Conservation (phyloP, 1,140 invertebrate species). For the Phymorhynchus buccinoides region DNA sequence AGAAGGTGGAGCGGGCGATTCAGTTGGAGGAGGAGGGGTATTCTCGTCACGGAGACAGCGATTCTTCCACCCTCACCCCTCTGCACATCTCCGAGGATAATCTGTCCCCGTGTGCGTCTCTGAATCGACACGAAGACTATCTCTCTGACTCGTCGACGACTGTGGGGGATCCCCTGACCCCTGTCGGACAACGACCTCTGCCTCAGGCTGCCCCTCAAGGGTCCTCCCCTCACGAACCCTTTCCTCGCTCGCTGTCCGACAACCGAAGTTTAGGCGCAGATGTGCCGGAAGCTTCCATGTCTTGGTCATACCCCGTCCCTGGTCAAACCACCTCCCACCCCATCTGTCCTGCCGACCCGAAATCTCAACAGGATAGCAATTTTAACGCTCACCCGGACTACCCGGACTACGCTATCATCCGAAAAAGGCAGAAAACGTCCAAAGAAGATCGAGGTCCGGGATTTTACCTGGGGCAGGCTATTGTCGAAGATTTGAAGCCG, state of each 20-base stretch:
- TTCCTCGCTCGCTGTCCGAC: neutral
- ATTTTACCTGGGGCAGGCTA: neutral
- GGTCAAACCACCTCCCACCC: neutral
- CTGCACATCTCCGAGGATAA: constrained; percentile 39
- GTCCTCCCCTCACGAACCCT: neutral
- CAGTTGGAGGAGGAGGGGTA: constrained; percentile 47
- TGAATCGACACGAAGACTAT: neutral
- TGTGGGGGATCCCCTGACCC: neutral
- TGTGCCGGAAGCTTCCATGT: neutral
- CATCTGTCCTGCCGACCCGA: neutral
- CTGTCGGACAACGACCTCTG: neutral
- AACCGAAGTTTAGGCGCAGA: neutral
- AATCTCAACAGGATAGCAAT: neutral
- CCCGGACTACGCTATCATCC: constrained; percentile 5
- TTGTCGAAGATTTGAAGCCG: neutral
- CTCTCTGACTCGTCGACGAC: neutral
- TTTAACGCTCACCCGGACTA: neutral
- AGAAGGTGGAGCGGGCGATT: constrained; percentile 43
- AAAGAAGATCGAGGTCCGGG: neutral
- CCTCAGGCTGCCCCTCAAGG: neutral
- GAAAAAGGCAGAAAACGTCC: neutral
- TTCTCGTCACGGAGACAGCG: constrained; percentile 33
- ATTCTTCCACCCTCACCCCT: constrained; percentile 8
- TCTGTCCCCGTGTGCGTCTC: neutral
- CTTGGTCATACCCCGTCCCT: neutral